Conservation (phyloP, 2,113 vertebrate species). For the Phrynosoma platyrhinos region DNA sequence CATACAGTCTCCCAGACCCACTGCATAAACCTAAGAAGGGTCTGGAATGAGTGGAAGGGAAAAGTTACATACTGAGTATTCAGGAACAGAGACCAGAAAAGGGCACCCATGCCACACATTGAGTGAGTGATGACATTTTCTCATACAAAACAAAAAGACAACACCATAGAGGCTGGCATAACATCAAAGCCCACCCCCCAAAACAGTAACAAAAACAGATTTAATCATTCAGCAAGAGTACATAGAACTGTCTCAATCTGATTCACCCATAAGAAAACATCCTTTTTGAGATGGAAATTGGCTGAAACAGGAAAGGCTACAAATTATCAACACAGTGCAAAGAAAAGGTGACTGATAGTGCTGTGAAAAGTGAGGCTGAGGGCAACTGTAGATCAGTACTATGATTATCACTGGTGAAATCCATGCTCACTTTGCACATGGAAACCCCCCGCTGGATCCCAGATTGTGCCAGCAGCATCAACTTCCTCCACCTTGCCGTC, state of each 20-base stretch:
- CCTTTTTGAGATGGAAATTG: not conserved
- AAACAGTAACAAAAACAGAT: not conserved
- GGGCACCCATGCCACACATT: not conserved
- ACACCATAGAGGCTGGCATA: not conserved
- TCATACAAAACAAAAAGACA: not conserved
- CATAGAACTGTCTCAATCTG: not conserved
- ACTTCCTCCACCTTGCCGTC: conserved; percentile 76
- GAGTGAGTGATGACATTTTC: not conserved
- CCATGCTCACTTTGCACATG: conserved; percentile 79
- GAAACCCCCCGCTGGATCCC: conserved; percentile 70
- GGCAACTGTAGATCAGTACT: not conserved
- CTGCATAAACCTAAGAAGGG: conserved; percentile 63
- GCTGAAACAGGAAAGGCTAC: not conserved
- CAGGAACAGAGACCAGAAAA: conserved; percentile 25
- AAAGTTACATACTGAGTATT: conserved; percentile 29
- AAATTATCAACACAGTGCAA: not conserved
- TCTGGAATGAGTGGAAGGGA: not conserved
- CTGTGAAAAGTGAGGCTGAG: not conserved
- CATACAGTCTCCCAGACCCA: conserved; percentile 76
- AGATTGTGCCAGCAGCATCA: conserved; percentile 72
- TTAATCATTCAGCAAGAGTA: not conserved
- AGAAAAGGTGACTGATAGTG: not conserved
- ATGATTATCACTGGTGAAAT: not conserved
- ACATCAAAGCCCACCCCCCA: not conserved
- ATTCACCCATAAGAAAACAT: not conserved